Evolutionary conservation across 2,113 vertebrate genomes (phyloP), one percentile per base, ranked within the genome.

Genomic region (Irena cyanogastra): DNA sequence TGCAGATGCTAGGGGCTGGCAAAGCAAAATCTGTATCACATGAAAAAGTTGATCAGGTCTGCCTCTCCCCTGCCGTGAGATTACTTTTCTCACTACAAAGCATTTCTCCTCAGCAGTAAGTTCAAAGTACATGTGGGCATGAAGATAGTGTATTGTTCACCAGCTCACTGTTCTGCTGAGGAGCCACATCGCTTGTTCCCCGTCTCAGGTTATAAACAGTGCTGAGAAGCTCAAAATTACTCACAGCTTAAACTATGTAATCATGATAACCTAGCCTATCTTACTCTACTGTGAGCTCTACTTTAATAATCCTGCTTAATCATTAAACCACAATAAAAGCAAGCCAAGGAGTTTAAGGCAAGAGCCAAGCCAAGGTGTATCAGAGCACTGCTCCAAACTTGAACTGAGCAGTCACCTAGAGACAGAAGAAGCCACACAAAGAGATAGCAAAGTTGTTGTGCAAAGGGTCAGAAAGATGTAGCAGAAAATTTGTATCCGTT

Each of bases 61-160:
- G 93, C 71, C 93, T 96, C 69, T 90, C 80, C 76, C 94, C 88
- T 92, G 86, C 93, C 9, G 23, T 90, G 94, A 94, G 94, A 96
- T 96, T 96, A 95, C 93, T 94, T 95, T 97, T 92, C 92, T 94
- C 80, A 94, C 96, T 96, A 97, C 92, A 96, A 95, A 96, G 94
- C 93, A 68, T 72, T 96, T 96, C 88, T 95, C 69, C 90, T 83
- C 86, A 92, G 90, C 93, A 88, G 56, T 90, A 78, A 92, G 76
- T 95, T 96, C 94, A 96, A 96, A 96, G 90, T 74, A 83, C 1
- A 9, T 92, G 92, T 93, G 94, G 95, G 88, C 92, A 94, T 84
- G 94, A 92, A 95, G 93, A 96, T 96, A 97, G 90, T 1, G 31
- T 28, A 94, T 95, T 97, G 94, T 96, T 96, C 93, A 81, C 31